phyloP scores from a whole-genome alignment of 2,113 vertebrate species.

The Spermophilus dauricus region DNA sequence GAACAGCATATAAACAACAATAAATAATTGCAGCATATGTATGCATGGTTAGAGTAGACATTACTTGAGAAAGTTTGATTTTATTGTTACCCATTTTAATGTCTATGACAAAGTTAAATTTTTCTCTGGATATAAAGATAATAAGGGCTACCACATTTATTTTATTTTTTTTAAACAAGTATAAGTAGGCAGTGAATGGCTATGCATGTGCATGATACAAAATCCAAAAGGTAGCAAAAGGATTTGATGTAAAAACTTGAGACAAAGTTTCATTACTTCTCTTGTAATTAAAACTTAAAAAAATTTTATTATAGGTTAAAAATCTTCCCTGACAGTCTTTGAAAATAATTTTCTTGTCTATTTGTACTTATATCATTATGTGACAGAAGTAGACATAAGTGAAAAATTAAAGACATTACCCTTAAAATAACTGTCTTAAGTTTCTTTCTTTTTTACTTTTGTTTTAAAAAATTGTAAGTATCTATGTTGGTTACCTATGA shows the following conservation, averaged over 20 bases:
- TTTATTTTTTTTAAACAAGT: not conserved
- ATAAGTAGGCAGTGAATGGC: not conserved
- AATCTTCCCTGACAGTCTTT: slow-evolving; percentile 77
- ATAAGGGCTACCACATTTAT: not conserved
- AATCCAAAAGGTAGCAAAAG: slow-evolving; percentile 23
- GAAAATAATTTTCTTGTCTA: slow-evolving; percentile 76
- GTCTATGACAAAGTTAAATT: not conserved
- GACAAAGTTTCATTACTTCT: slow-evolving; percentile 92
- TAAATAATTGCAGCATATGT: not conserved
- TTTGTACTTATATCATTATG: slow-evolving; percentile 72
- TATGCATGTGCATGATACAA: not conserved
- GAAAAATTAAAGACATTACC: slow-evolving; percentile 61
- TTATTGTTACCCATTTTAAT: slow-evolving; percentile 44
- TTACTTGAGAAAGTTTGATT: slow-evolving; percentile 27
- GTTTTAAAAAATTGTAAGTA: not conserved
- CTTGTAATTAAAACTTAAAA: slow-evolving; percentile 81
- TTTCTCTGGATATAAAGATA: not conserved
- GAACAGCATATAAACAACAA: not conserved
- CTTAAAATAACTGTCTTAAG: slow-evolving; percentile 75
- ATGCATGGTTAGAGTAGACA: not conserved
- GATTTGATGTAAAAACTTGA: slow-evolving; percentile 83
- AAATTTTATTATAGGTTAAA: slow-evolving; percentile 83
- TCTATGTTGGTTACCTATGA: slow-evolving; percentile 39
- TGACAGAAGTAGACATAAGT: slow-evolving; percentile 5
- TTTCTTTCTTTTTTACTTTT: not conserved